Evolutionary conservation across 1,140 invertebrate species (phyloP).

Genomic region (Phthorimaea operculella): DNA sequence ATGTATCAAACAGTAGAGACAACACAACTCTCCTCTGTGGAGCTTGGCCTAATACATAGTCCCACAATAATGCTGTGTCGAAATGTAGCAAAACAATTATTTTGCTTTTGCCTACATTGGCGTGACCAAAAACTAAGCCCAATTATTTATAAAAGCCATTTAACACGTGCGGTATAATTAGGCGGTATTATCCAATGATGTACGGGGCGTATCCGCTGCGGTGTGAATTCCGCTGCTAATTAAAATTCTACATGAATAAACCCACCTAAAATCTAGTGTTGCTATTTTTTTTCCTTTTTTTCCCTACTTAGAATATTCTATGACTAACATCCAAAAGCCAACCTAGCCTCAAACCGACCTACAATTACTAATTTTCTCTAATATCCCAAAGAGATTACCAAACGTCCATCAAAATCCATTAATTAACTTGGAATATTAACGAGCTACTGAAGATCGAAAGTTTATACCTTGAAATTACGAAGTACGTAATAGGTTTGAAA

Average conservation of each 20-base stretch:
- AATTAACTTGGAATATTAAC: slow-evolving; percentile 63
- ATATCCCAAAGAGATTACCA: slow-evolving; percentile 35
- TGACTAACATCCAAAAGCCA: too few relatives aligned
- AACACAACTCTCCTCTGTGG: too few relatives aligned
- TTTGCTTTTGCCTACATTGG: too few relatives aligned
- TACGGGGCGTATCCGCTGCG: slow-evolving; percentile 19
- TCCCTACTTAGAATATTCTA: too few relatives aligned
- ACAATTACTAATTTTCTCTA: slow-evolving; percentile 45
- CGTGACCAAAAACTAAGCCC: too few relatives aligned
- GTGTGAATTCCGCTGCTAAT: slow-evolving; percentile 54
- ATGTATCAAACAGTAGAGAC: too few relatives aligned
- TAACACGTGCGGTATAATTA: not conserved
- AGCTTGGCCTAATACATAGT: too few relatives aligned
- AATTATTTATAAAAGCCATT: too few relatives aligned
- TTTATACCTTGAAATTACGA: slow-evolving; percentile 57
- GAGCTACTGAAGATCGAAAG: slow-evolving; percentile 50
- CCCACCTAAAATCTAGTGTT: slow-evolving; percentile 18
- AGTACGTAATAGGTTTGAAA: slow-evolving; percentile 54
- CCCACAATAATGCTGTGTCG: too few relatives aligned
- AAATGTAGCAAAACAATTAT: too few relatives aligned
- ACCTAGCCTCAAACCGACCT: slow-evolving; percentile 25
- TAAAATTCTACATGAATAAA: slow-evolving; percentile 60
- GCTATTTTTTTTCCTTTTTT: too few relatives aligned
- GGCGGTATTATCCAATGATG: slow-evolving; percentile 10
- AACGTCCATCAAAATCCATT: slow-evolving; percentile 56